Base-by-base conservation (phyloP, 2,888 invertebrate genomes). In the Salpingus planirostris region DNA sequence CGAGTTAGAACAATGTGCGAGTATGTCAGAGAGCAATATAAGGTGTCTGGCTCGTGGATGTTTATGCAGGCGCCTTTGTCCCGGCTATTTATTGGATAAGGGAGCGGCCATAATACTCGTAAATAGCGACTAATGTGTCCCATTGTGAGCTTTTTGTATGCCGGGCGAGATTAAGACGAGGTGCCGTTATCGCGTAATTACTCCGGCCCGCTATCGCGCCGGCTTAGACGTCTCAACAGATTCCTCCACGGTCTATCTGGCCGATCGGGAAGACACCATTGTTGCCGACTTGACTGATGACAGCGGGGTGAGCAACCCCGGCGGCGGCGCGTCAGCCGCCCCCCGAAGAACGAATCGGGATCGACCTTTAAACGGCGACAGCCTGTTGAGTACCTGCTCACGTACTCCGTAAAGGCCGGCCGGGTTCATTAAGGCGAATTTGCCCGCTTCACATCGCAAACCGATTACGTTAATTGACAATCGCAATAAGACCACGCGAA, bases 81-180 rank as follows among this genome's bases (percentile, higher is more conserved):
- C 42, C 37, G 24, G 33, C 49, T 50, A 51, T 53, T 53, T 48
- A 51, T 53, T 51, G 44, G 47, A 47, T 38, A 39, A n/a, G 50
- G 51, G 49, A 47, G 48, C 47, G 47, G 46, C 50, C 46, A 43
- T 47, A 48, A 46, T 50, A 48, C 46, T 59, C 57, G 57, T 62
- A 60, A 59, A 60, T 60, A 58, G 54, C 45, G 50, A 43, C 53
- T 59, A 59, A 59, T 57, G 57, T 54, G 46, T 44, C 42, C 47
- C 51, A 52, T 57, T 55, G 52, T 55, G 45, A 40, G 49, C 51
- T 56, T 59, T 60, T 62, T 62, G 59, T 52, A 47, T 47, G 50
- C 46, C 47, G 43, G 41, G 30, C 40, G 40, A 57, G 58, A 61
- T 59, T 56, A 59, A 59, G 57, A 54, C 54, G 49, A 50, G 50